Base-by-base conservation (phyloP, 2,797 vertebrate species). In the Gila robusta region DNA sequence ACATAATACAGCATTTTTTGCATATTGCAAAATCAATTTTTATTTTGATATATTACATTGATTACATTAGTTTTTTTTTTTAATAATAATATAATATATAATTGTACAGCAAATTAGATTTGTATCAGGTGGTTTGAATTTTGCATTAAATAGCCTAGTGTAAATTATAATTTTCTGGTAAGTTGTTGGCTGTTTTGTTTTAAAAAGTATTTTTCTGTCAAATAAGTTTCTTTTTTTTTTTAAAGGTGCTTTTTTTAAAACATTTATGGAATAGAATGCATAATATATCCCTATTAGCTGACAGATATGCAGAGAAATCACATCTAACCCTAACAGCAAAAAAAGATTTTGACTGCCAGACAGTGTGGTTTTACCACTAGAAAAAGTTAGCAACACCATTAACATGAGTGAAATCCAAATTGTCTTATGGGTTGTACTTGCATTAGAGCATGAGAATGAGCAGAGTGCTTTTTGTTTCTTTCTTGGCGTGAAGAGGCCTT, bases 391-490 rank as follows among this genome's bases (percentile, higher is more conserved):
- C 35, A 79, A 28, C 9, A 0, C n/a, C n/a, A 44, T 28, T 7
- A 44, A 44, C 26, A 64, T 28, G 37, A 79, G 37, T 41, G 37
- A 44, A 79, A 79, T 44, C 16, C 1, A 16, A 64, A 64, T 28
- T 64, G 56, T 28, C n/a, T 44, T 9, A 21, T 64, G 37, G 16
- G 23, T 62, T 79, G 77, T 39, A 62, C 37, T 62, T 44, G 77
- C 5, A 37, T 59, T n/a, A n/a, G 6, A 37, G 32, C 11, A 79
- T 41, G n/a, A 41, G 23, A 79, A 41, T 79, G 7, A 79, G 37
- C 52, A 54, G 49, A 56, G 64, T 77, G 47, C 76, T 35, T 85
- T 80, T 82, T 47, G 26, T 85, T 79, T 79, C 21, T 64, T 79
- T 64, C 16, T 44, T 64, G 77, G 16, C 17, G 1, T 44, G 39